A percentile compares a stretch with the other conserved stretches of the same genome.
Conservation (phyloP, 2,888 invertebrate genomes). For the Anthophora plumipes region DNA sequence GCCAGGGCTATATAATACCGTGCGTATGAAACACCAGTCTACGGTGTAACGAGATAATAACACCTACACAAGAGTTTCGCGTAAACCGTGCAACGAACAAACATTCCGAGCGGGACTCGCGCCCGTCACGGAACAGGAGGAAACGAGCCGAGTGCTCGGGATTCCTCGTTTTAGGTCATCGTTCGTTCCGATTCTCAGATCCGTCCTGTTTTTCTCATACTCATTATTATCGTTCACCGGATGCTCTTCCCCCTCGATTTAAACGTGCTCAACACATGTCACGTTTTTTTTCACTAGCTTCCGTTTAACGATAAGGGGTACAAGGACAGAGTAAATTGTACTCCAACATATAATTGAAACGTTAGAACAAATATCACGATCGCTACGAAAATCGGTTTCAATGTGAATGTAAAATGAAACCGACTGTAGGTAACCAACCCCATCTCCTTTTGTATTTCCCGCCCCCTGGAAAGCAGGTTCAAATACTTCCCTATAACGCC, state of each 20-base stretch:
- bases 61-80: slow-evolving; percentile 46
- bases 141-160: slow-evolving; percentile 45
- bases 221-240: slow-evolving; percentile 51
- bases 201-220: slow-evolving; percentile 50
- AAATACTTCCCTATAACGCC: slow-evolving; percentile 11
- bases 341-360: background rate
- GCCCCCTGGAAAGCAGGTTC: background rate
- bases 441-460: slow-evolving; percentile 40
- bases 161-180: slow-evolving; percentile 65
- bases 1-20: slow-evolving; percentile 52
- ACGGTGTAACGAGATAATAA: slow-evolving; percentile 57
- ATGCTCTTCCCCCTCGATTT: slow-evolving; percentile 42
- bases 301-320: slow-evolving; percentile 30
- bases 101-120: slow-evolving; percentile 46
- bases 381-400: background rate
- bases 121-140: slow-evolving; percentile 44
- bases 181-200: slow-evolving; percentile 64
- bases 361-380: no score
- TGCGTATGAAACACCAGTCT: slow-evolving; percentile 45
- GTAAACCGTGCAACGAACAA: slow-evolving; percentile 32
- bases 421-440: background rate
- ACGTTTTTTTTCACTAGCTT: slow-evolving; percentile 46
- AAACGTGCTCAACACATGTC: slow-evolving; percentile 46
- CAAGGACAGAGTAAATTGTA: background rate
- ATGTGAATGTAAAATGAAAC: background rate